Conservation (phyloP, 2,888 invertebrate genomes). For the Exephanes ischioxanthus region DNA sequence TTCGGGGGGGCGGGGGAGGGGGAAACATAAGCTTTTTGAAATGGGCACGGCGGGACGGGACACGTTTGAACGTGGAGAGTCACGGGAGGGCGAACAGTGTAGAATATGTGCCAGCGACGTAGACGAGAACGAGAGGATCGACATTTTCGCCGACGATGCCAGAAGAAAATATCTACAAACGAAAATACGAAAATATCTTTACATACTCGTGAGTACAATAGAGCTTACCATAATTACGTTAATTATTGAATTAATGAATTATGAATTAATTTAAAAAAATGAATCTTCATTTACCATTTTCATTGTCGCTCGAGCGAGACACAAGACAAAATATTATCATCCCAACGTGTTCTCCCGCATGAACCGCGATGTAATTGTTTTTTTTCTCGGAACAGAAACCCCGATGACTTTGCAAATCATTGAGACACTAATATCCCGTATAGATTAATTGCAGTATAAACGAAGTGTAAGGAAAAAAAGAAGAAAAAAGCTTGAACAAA, state of each 20-base stretch:
- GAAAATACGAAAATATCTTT: constrained; percentile 89
- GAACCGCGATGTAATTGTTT: not conserved
- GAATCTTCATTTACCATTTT: not conserved
- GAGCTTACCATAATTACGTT: not conserved
- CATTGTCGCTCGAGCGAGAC: too few relatives aligned
- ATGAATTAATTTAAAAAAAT: not conserved
- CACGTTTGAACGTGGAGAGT: constrained; percentile 59
- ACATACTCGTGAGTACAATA: constrained; percentile 87
- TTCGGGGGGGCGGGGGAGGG: not conserved
- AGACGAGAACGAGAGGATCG: constrained; percentile 86
- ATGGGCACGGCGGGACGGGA: constrained; percentile 74
- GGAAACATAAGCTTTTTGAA: constrained; percentile 45
- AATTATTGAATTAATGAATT: not conserved
- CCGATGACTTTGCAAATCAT: too few relatives aligned
- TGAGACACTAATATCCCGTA: too few relatives aligned
- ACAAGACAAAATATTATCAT: too few relatives aligned
- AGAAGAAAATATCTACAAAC: constrained; percentile 88
- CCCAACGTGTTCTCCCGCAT: too few relatives aligned
- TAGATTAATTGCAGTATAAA: too few relatives aligned
- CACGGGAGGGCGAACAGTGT: constrained; percentile 84
- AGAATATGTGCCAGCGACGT: constrained; percentile 88
- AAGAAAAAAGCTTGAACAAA: too few relatives aligned
- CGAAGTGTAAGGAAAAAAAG: too few relatives aligned
- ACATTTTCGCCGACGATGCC: constrained; percentile 87
- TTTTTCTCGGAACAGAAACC: not conserved